Base-by-base conservation (phyloP, 2,113 vertebrate species). In the Gyps fulvus region DNA sequence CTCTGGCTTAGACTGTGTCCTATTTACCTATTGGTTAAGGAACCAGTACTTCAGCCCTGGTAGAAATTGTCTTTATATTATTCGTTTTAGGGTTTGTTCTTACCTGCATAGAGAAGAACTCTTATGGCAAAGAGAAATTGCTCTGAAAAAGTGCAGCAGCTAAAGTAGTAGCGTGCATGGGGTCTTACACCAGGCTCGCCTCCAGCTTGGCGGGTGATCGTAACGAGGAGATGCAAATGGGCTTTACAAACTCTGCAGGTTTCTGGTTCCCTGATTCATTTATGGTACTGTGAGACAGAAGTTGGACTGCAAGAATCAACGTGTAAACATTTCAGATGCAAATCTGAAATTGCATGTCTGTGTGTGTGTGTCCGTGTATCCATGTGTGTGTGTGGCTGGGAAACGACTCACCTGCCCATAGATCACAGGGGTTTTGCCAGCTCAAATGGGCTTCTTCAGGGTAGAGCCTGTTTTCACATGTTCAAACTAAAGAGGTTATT, bases 161-260 rank as follows among this genome's bases (percentile, higher is more conserved):
- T 78, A 7, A 65, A 58, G 58, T 26, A 29, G 49, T 15, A n/a
- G 18, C 49, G 3, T n/a, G 45, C 13, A 6, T 6, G 11, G 38
- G 49, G 16, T n/a, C 26, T 57, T 17, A 31, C 7, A 7, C 17
- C 1, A 2, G 61, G 32, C 23, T 69, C 2, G 0, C 26, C 49
- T 62, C 45, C 47, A 55, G 43, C 34, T 32, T 20, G 47, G 38
- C 0, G 1, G 49, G 34, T 26, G 13, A 36, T 83, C 0, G 0
- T 11, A 42, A 50, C 11, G 20, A 43, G 49, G 81, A 52, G n/a
- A 22, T 42, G 27, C 0, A 0, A 13, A 18, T 11, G 65, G 42
- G 22, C 20, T 34, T 63, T 73, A 17, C 8, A 12, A 9, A 0
- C 9, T 67, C 3, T 0, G 13, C 7, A 47, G 36, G 27, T 40